Evolutionary conservation across 2,113 vertebrate species (phyloP).

Genomic region (Gymnorhina tibicen): DNA sequence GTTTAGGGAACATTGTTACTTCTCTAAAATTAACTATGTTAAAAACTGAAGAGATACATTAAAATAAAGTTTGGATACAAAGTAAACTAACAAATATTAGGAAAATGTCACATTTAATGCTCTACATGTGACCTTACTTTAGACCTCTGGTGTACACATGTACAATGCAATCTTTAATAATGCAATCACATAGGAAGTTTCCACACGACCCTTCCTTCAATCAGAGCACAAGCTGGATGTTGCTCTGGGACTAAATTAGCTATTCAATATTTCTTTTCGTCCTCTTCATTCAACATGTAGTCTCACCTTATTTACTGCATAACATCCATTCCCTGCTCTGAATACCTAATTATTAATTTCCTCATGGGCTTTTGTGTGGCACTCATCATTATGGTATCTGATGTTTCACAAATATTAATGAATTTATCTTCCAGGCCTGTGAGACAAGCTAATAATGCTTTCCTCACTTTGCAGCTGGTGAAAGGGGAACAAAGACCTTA

Average conservation of each 20-base stretch:
- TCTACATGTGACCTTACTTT: not conserved
- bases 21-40: not conserved
- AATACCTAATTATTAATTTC: conserved; percentile 32
- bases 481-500: not conserved
- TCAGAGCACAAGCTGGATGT: not conserved
- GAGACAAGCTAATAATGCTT: not conserved
- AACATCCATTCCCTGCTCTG: not conserved
- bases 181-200: not conserved
- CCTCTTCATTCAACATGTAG: not conserved
- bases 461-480: not conserved
- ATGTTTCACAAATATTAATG: conserved; percentile 29
- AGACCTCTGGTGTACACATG: not conserved
- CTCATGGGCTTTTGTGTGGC: conserved; percentile 2
- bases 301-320: conserved; percentile 35
- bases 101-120: not conserved
- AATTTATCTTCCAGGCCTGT: not conserved
- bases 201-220: not conserved
- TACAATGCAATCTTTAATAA: not conserved
- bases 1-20: not conserved
- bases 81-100: not conserved
- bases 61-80: not conserved
- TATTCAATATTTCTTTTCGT: conserved; percentile 48
- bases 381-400: not conserved
- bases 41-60: not conserved
- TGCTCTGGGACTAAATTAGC: conserved; percentile 2